Evolutionary conservation across 2,888 invertebrate species (phyloP).

Genomic region (Pristionchus arcanus): DNA sequence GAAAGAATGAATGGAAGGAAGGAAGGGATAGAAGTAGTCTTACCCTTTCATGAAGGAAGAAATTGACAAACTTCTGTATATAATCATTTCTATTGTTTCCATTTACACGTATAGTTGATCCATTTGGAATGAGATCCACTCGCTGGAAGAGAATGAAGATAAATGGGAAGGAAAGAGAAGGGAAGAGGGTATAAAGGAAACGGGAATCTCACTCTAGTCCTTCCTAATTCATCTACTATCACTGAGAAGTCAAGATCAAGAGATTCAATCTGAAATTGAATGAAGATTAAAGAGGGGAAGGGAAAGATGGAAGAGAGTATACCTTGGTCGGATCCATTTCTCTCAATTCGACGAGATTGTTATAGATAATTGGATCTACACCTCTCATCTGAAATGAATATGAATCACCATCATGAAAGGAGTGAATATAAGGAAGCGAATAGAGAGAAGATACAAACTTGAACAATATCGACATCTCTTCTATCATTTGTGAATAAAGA

Average conservation of each 20-base stretch:
- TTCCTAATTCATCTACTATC: conserved; percentile 63
- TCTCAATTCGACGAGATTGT: conserved; percentile 50
- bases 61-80: conserved; percentile 95
- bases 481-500: conserved; percentile 84
- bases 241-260: conserved; percentile 68
- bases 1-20: too few species aligned
- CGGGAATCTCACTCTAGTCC: conserved; percentile 31
- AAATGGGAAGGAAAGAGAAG: not conserved
- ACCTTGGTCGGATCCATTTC: conserved; percentile 41
- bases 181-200: not conserved
- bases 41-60: conserved; percentile 91
- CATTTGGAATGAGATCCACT: conserved; percentile 93
- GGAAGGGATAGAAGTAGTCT: conserved; percentile 10
- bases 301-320: not conserved
- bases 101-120: conserved; percentile 92
- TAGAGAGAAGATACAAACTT: not conserved
- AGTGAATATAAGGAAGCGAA: not conserved
- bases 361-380: conserved; percentile 91
- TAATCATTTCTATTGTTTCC: conserved; percentile 95
- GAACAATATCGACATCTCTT: conserved; percentile 83
- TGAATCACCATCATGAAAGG: not conserved
- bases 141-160: conserved; percentile 58
- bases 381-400: conserved; percentile 90
- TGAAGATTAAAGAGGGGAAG: not conserved
- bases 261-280: conserved; percentile 55